Evolutionary conservation across 2,888 invertebrate species (phyloP), one percentile per base, ranked within the genome.

Genomic region (Apodemia zela): DNA sequence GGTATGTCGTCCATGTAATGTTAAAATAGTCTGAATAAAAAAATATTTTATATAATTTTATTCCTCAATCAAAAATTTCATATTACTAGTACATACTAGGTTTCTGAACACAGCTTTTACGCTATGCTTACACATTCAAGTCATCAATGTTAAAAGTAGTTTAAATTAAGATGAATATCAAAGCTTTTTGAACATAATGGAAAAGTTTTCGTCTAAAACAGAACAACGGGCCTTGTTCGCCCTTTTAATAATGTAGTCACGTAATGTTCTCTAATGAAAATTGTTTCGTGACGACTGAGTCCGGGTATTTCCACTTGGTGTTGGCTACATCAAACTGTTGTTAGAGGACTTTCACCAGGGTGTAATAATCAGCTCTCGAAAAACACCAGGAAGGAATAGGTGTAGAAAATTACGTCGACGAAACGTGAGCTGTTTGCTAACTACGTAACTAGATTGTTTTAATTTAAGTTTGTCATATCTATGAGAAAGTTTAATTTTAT

Each of bases 201-300:
- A 77, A 81, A 83, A 75, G 74, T 77, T 76, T 78, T 77, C 76
- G 77, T 77, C 80, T 80, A 73, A 73, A 72, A 75, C 72, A 70
- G 75, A 72, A 72, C 74, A 73, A 71, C 68, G 72, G 47, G 73
- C 73, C 73, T 74, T 72, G 71, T 72, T 73, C 73, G 69, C 75
- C 75, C 75, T 75, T 76, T 89, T 86, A 79, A 81, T 83, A 88
- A 81, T 79, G 75, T 80, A 83, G 85, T 84, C 89, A 87, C 87
- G 88, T 88, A 83, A 78, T 76, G 72, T 75, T 69, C 76, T 76
- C 82, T 87, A 88, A 88, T 89, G 87, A 86, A 89, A 89, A 89
- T 87, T 85, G 87, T 85, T 87, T 75, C 79, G 81, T 79, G 82
- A 84, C 83, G 80, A 82, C 82, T 82, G 82, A 82, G 81, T 84